A percentile compares a stretch with the other conserved stretches of the same genome.
Evolutionary conservation across 2,797 vertebrate genomes (phyloP).

Genomic region (Pampus argenteus): DNA sequence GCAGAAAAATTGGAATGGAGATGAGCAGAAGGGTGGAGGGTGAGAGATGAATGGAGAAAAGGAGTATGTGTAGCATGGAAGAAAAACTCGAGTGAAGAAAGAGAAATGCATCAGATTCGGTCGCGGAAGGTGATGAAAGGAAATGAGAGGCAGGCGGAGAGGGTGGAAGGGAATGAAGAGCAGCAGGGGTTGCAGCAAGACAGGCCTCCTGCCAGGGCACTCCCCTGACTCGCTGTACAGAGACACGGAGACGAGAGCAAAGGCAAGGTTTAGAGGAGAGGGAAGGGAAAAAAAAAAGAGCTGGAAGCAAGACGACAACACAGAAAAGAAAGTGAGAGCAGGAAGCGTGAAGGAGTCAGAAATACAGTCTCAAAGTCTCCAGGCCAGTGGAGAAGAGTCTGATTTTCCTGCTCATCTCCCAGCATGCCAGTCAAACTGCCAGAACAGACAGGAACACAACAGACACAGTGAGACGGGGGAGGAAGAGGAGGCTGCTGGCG

Average conservation of each 20-base stretch:
- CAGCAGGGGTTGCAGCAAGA: slow-evolving; percentile 36
- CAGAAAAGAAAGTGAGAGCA: slow-evolving; percentile 24
- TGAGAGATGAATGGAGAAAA: slow-evolving; percentile 1
- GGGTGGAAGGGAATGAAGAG: slow-evolving; percentile 13
- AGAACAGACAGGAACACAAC: slow-evolving; percentile 1
- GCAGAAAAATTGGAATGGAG: slow-evolving; percentile 4
- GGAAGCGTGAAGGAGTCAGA: slow-evolving; percentile 30
- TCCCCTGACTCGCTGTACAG: slow-evolving; percentile 15
- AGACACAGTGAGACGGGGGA: not conserved
- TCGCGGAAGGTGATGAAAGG: not conserved
- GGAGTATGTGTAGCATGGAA: slow-evolving; percentile 4
- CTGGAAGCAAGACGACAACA: slow-evolving; percentile 10
- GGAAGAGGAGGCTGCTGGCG: not conserved
- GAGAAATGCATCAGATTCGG: slow-evolving; percentile 31
- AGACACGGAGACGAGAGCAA: slow-evolving; percentile 1
- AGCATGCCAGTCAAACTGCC: slow-evolving; percentile 33
- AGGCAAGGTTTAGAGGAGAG: not conserved
- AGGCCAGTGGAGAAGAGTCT: slow-evolving; percentile 11
- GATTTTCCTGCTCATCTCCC: slow-evolving; percentile 33
- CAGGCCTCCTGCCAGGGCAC: slow-evolving; percentile 20
- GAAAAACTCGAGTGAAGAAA: slow-evolving; percentile 8
- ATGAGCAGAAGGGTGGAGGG: not conserved
- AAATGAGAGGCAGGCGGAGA: not conserved
- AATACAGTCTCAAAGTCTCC: slow-evolving; percentile 34
- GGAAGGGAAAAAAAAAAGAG: not conserved